Evolutionary conservation across 2,113 vertebrate genomes (phyloP).

Genomic region (Haemorhous mexicanus): DNA sequence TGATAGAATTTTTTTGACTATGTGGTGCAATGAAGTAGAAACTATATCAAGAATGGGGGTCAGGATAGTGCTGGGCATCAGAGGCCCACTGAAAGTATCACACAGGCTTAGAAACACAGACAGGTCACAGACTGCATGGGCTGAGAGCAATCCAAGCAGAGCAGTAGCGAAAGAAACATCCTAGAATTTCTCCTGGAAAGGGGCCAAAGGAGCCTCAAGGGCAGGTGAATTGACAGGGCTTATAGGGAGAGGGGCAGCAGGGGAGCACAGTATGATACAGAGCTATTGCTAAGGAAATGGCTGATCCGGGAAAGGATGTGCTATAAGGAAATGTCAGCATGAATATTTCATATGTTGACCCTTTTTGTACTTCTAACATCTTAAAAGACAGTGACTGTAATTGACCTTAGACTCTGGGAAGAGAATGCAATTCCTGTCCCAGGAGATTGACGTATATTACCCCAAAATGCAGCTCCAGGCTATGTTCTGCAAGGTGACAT

Average conservation of each 20-base stretch:
- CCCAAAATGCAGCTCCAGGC: not conserved
- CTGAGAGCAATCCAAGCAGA: not conserved
- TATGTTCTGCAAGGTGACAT: constrained; percentile 7
- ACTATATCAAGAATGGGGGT: not conserved
- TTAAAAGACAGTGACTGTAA: constrained; percentile 35
- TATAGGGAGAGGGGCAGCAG: not conserved
- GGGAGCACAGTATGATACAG: not conserved
- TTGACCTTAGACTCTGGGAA: not conserved
- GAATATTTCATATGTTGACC: constrained; percentile 62
- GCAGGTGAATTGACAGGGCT: not conserved
- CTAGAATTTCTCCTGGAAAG: not conserved
- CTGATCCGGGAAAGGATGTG: not conserved
- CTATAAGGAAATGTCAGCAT: constrained; percentile 57
- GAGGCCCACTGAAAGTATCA: not conserved
- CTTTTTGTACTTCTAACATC: constrained; percentile 29
- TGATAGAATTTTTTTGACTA: not conserved
- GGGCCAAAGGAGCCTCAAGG: not conserved
- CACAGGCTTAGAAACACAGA: not conserved
- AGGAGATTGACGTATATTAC: not conserved
- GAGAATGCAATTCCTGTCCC: constrained; percentile 2
- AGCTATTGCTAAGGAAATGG: not conserved
- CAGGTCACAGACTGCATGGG: not conserved
- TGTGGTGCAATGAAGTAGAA: not conserved
- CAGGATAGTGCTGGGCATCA: not conserved
- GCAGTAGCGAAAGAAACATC: not conserved